A percentile compares a stretch with the other conserved stretches of the same genome.
Evolutionary conservation across 2,888 invertebrate genomes (phyloP).

Genomic region (Drosophila infuscata): DNA sequence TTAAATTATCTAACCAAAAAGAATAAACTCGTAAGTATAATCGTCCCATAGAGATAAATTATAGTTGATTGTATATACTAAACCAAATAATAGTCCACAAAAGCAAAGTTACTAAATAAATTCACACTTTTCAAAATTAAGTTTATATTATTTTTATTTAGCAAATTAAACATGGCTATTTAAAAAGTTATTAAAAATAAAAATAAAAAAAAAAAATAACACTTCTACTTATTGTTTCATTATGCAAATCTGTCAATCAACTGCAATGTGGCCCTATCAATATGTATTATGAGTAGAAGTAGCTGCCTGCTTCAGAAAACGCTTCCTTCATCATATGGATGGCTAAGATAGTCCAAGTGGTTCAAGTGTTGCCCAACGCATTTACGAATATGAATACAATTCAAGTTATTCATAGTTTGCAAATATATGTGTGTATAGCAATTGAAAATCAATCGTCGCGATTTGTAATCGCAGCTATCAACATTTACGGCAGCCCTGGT

Average conservation of each 20-base stretch:
- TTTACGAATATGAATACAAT: conserved; percentile 6
- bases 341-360: conserved; percentile 1
- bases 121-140: not conserved
- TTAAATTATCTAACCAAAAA: not conserved
- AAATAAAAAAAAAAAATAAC: no score
- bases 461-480: conserved; percentile 35
- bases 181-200: no score
- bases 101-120: not conserved
- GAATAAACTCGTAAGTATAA: not conserved
- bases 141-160: not conserved
- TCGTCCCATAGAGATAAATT: not conserved
- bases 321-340: not conserved
- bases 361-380: conserved; percentile 22
- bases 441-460: conserved; percentile 18
- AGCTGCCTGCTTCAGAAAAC: not conserved
- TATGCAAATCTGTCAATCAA: not conserved
- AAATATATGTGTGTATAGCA: conserved; percentile 8
- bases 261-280: not conserved
- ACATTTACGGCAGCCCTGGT: conserved; percentile 58
- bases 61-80: no score
- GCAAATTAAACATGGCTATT: not conserved
- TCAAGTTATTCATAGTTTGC: conserved; percentile 25
- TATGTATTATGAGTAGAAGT: no score
- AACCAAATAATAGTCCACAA: no score
- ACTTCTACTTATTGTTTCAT: not conserved